Evolutionary conservation across 2,113 vertebrate genomes (phyloP).

Genomic region (zebrafish (Danio rerio)): GRCz12tu NC_133182.1:73241501-73242000

Average conservation of each 20-base stretch:
- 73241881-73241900: no score
- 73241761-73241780: neutral
- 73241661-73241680: constrained; percentile 1
- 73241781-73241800: neutral
- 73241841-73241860: neutral
- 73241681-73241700: constrained; percentile 4
- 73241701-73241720: neutral
- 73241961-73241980: no score
- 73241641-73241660: constrained; percentile 13
- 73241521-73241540: neutral
- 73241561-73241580: constrained; percentile 25
- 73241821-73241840: neutral
- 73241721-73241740: neutral
- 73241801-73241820: no score
- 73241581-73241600: neutral
- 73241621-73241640: neutral
- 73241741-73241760: neutral
- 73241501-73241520: constrained; percentile 3
- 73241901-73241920: no score
- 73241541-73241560: constrained; percentile 10
- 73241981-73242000: no score
- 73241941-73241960: no score
- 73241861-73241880: neutral
- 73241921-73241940: no score
- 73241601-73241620: neutral